phyloP scores from a whole-genome alignment of 2,797 vertebrate species.

The Melanotaenia pygmaea region DNA sequence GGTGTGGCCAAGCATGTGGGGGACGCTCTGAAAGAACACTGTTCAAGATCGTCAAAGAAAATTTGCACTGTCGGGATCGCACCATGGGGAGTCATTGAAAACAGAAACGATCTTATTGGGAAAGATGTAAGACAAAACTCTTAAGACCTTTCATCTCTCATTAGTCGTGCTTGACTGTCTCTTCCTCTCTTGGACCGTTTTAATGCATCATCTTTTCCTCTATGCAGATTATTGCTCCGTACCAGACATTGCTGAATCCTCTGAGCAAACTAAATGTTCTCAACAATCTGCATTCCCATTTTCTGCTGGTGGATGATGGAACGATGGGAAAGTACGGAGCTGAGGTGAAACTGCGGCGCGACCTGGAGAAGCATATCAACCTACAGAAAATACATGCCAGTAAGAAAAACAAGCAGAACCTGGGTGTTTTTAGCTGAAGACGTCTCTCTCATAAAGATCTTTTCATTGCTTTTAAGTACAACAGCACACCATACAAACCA shows the following conservation, averaged over 20 bases:
- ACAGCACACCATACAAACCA: not conserved
- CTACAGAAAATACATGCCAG: slow-evolving; percentile 97
- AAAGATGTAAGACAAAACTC: slow-evolving; percentile 89
- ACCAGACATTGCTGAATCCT: slow-evolving; percentile 97
- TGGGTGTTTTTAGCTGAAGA: not conserved
- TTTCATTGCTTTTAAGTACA: not conserved
- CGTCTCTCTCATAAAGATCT: no score
- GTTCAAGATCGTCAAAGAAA: slow-evolving; percentile 95
- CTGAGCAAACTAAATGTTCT: slow-evolving; percentile 97
- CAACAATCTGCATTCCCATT: slow-evolving; percentile 98
- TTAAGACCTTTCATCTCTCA: not conserved
- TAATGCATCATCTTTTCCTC: not conserved
- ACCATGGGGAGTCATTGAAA: slow-evolving; percentile 98
- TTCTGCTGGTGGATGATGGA: slow-evolving; percentile 98
- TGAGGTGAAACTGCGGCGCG: slow-evolving; percentile 92
- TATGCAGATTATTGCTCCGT: slow-evolving; percentile 92
- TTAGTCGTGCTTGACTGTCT: not conserved
- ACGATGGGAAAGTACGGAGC: slow-evolving; percentile 97
- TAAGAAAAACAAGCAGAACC: slow-evolving; percentile 73
- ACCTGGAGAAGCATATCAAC: slow-evolving; percentile 98
- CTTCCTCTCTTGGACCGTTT: not conserved
- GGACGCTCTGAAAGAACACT: slow-evolving; percentile 96
- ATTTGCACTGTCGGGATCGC: slow-evolving; percentile 99
- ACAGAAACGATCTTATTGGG: slow-evolving; percentile 96
- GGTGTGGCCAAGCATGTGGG: slow-evolving; percentile 98